Conservation (phyloP, 2,888 invertebrate species). For the Clusia tigrina region DNA sequence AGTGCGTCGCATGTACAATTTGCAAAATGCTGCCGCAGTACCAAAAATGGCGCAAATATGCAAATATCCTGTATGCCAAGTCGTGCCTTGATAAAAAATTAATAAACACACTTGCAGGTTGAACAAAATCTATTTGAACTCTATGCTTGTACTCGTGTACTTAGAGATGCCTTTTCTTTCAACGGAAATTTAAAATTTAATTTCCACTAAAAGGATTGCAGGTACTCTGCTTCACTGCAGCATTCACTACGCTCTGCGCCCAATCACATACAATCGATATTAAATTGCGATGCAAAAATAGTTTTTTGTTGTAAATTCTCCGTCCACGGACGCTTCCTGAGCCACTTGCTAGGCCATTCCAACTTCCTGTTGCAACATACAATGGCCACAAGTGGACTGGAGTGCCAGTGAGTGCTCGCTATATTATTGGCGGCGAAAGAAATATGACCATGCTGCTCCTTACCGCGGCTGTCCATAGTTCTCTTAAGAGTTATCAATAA, state of each 20-base stretch:
- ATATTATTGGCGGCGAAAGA: constrained; percentile 18
- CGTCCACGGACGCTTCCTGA: neutral
- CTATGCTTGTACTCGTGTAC: neutral
- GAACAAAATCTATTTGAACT: neutral
- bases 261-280: constrained; percentile 18
- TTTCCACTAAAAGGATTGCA: neutral
- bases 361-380: neutral
- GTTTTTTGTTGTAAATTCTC: neutral
- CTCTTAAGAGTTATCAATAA: constrained; percentile 19
- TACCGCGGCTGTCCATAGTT: neutral
- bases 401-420: neutral
- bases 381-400: constrained; percentile 42
- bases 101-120: constrained; percentile 2
- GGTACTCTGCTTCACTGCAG: neutral
- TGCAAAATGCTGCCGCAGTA: constrained; percentile 12
- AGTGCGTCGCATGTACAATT: constrained; percentile 13
- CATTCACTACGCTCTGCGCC: neutral
- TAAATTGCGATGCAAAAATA: neutral
- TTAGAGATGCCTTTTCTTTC: too few species aligned
- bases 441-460: constrained; percentile 25
- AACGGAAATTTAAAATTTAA: neutral
- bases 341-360: neutral
- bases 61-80: constrained; percentile 12
- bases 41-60: constrained; percentile 19
- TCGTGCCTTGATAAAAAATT: constrained; percentile 21